phyloP scores from a whole-genome alignment of 2,888 invertebrate genomes.

The Thera britannica region DNA sequence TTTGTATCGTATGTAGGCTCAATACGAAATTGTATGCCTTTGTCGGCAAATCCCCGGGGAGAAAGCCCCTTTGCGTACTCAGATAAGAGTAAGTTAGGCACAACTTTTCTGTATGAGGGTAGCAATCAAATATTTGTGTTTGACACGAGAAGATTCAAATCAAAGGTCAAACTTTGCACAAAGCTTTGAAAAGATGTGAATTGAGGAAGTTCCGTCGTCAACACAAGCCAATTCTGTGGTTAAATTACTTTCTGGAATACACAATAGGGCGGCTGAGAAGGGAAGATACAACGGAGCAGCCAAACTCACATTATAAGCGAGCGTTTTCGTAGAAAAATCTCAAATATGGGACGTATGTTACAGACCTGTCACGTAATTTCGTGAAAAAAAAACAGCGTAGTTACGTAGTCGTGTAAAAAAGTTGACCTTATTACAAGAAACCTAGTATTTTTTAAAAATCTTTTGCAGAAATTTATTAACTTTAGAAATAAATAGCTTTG shows the following conservation, averaged over 20 bases:
- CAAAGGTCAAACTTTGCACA: constrained; percentile 28
- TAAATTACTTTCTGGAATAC: constrained; percentile 7
- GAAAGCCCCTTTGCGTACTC: constrained; percentile 30
- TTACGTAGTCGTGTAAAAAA: too few relatives aligned
- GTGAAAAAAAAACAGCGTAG: too few relatives aligned
- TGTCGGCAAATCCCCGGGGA: constrained; percentile 40
- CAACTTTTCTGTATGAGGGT: constrained; percentile 35
- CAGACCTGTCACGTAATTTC: too few relatives aligned
- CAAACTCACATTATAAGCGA: too few relatives aligned
- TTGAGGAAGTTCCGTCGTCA: constrained; percentile 10
- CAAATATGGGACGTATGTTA: too few relatives aligned
- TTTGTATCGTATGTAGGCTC: constrained; percentile 40
- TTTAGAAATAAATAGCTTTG: too few relatives aligned
- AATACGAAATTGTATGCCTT: constrained; percentile 39
- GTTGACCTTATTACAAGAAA: too few relatives aligned
- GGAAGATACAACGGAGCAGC: not conserved
- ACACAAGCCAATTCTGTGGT: constrained; percentile 2
- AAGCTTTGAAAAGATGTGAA: constrained; percentile 14
- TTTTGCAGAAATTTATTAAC: too few relatives aligned
- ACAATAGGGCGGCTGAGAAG: constrained; percentile 3
- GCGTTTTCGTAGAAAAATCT: too few relatives aligned
- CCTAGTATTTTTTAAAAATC: too few relatives aligned
- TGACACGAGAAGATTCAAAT: constrained; percentile 31
- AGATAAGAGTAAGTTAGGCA: constrained; percentile 38
- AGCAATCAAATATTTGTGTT: constrained; percentile 35